Conservation (phyloP, 2,797 vertebrate species). For the Phaenicophaeus curvirostris region DNA sequence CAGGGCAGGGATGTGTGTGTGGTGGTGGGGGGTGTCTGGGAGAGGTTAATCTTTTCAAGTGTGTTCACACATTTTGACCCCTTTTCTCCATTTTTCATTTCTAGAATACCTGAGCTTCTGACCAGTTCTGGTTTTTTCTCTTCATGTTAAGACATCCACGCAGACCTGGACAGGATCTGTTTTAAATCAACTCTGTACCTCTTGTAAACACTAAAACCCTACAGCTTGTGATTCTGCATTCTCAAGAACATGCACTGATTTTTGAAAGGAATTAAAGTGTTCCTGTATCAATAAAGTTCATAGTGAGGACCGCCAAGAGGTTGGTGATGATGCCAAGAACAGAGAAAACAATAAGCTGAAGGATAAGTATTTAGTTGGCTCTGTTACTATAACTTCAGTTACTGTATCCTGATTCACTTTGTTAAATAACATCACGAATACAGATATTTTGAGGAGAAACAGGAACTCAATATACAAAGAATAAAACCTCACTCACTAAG, state of each 20-base stretch:
- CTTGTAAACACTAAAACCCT: neutral
- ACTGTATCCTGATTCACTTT: neutral
- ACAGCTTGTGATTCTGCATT: neutral
- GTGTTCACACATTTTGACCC: neutral
- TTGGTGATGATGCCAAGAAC: neutral
- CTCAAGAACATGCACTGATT: neutral
- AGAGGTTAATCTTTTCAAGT: neutral
- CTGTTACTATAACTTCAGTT: neutral
- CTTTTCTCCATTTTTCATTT: neutral
- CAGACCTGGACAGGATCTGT: neutral
- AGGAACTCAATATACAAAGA: neutral
- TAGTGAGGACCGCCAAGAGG: neutral
- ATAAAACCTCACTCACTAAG: neutral
- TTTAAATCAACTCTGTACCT: neutral
- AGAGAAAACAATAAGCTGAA: neutral
- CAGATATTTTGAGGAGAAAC: neutral
- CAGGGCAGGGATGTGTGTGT: too few relatives aligned
- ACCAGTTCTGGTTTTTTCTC: neutral
- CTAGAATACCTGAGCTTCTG: neutral
- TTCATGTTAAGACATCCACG: rapidly evolving
- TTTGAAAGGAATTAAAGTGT: neutral
- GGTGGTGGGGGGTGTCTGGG: neutral
- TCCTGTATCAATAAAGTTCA: neutral
- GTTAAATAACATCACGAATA: neutral
- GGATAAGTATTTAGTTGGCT: neutral